These are phyloP conservation scores for Ylistrum balloti DNA, from an alignment of 1,140 invertebrate genomes.

Conservation along the genomic window DNA sequence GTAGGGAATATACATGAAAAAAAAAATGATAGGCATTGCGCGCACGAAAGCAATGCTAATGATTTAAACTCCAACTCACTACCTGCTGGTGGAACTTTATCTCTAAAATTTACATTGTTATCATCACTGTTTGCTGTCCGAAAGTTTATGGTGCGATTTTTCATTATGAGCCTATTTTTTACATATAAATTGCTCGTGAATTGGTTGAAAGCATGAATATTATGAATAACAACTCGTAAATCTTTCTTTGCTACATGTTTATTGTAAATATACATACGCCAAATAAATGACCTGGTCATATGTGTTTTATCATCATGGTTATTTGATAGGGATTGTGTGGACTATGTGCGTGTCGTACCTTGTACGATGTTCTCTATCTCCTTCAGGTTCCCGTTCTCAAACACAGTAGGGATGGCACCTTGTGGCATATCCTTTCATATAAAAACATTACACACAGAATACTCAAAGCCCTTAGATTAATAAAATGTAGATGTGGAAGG, in stretches of 20 bases:
- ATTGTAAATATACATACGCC: not conserved
- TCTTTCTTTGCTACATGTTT: not conserved
- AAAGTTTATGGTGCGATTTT: not conserved
- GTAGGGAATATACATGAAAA: too few relatives aligned
- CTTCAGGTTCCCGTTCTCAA: not conserved
- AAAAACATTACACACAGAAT: not conserved
- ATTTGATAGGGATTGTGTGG: constrained; percentile 12
- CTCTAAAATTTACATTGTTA: not conserved
- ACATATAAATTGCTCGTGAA: not conserved
- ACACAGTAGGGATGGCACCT: not conserved
- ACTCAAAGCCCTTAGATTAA: not conserved
- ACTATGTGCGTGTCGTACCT: not conserved
- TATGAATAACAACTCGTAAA: not conserved
- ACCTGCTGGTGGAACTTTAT: not conserved
- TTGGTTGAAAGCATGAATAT: not conserved
- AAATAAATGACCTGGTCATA: not conserved
- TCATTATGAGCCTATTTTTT: not conserved
- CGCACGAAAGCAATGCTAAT: too few relatives aligned
- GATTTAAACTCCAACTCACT: not conserved
- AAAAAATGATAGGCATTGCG: too few relatives aligned
- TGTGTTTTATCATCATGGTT: not conserved
- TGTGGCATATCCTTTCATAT: not conserved
- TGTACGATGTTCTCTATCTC: not conserved
- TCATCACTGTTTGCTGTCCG: not conserved
- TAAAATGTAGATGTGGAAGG: not conserved